Percentiles rank a stretch among this genome's conserved stretches.
phyloP scores from a whole-genome alignment of 1,140 invertebrate genomes.

The Drosophila murphyi region DNA sequence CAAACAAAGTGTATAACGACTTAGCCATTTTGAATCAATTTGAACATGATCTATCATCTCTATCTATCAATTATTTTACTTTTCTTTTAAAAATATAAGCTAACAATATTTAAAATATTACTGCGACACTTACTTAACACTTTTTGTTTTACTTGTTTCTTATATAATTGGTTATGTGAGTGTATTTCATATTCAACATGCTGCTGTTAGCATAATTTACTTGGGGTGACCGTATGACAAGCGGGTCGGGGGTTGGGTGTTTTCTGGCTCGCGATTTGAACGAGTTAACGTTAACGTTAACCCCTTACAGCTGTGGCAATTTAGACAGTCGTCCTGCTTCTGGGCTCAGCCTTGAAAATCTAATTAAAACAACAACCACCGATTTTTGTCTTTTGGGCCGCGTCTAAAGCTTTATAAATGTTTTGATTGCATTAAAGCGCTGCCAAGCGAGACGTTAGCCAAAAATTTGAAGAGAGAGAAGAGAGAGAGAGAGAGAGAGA shows the following conservation, averaged over 20 bases:
- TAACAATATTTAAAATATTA: too few relatives aligned
- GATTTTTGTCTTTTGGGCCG: conserved; percentile 74
- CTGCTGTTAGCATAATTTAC: background rate
- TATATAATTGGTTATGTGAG: background rate
- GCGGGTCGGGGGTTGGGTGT: conserved; percentile 6
- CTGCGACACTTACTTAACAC: too few relatives aligned
- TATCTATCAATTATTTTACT: too few relatives aligned
- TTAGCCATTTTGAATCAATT: background rate
- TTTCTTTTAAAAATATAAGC: too few relatives aligned
- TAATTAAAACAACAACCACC: conserved; percentile 83
- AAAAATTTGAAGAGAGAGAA: background rate
- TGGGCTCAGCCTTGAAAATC: conserved; percentile 71
- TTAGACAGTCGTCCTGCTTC: conserved; percentile 71
- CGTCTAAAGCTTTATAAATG: conserved; percentile 79
- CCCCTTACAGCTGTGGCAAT: conserved; percentile 81
- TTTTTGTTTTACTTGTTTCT: background rate
- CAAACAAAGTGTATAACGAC: background rate
- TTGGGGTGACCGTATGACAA: conserved; percentile 24
- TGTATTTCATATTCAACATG: conserved; percentile 4
- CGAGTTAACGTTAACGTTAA: conserved; percentile 68
- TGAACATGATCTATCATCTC: background rate
- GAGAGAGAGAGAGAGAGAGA: background rate
- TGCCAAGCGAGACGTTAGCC: conserved; percentile 66
- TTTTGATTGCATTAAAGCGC: conserved; percentile 82
- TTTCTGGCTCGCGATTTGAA: conserved; percentile 46